These are phyloP conservation scores for Leptinotarsa lineolata DNA, from an alignment of 1,140 invertebrate genomes.

Conservation along the genomic window DNA sequence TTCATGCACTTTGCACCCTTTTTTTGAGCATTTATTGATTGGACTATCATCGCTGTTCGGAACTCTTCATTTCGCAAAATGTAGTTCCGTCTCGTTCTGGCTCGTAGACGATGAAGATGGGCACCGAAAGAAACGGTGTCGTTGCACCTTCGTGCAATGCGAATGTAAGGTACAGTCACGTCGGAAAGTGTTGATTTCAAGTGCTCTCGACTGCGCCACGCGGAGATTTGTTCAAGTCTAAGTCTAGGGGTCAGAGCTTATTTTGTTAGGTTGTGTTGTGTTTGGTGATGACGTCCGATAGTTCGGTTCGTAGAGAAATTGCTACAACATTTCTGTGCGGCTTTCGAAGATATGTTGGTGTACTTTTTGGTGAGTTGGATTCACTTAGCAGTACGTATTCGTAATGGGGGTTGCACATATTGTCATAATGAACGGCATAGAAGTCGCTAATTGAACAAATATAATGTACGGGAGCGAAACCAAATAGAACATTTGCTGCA, in stretches of 20 bases:
- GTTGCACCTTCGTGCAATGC: constrained; percentile 29
- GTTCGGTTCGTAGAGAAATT: neutral
- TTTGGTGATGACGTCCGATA: constrained; percentile 6
- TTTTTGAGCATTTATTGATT: neutral
- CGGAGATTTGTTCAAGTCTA: constrained; percentile 4
- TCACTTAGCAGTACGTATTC: neutral
- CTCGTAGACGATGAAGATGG: constrained; percentile 18
- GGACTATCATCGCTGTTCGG: neutral
- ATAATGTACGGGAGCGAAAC: no score
- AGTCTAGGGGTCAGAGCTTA: constrained; percentile 12
- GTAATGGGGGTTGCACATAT: no score
- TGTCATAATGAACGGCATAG: no score
- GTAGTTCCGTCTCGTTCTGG: neutral
- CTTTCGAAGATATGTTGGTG: neutral
- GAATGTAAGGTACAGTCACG: constrained; percentile 27
- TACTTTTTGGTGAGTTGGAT: neutral
- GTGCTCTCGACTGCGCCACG: neutral
- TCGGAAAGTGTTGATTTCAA: constrained; percentile 14
- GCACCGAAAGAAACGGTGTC: constrained; percentile 23
- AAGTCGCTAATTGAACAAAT: no score
- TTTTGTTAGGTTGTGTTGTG: constrained; percentile 12
- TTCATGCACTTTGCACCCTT: no score
- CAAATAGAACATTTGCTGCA: no score
- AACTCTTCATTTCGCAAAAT: constrained; percentile 17
- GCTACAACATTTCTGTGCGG: neutral